Evolutionary conservation across 2,113 vertebrate species (phyloP), one percentile per base, ranked within the genome.

Genomic region (Microtus ochrogaster): DNA sequence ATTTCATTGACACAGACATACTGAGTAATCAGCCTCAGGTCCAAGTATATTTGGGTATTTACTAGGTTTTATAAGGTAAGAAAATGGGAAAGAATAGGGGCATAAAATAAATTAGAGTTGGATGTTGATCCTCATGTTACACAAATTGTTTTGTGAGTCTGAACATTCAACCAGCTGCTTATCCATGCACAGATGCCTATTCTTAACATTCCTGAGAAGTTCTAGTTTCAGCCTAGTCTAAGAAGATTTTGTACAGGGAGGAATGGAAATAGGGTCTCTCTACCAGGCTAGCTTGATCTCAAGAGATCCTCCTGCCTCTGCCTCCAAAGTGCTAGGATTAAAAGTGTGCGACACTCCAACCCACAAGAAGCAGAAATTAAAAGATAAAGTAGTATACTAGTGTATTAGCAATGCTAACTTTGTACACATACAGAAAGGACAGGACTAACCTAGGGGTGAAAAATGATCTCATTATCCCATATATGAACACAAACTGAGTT

Each of bases 1-100:
- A 97, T 98, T 98, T 98, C 97, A 98, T 95, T 98, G 98, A 98
- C 98, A 98, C 97, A 98, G 96, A 98, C 98, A 97, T 98, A 98
- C 97, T 98, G 97, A 97, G 97, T 98, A 98, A 98, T 97, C 97
- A 98, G 98, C 98, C 97, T 95, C 95, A 97, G 94, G 96, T 97
- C 97, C 82, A 97, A 98, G 97, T 90, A 97, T 97, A 72, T 98
- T 96, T 97, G 94, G 97, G 96, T 95, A 98, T 98, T 98, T 98
- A 98, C 97, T 97, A 96, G 98, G 94, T 97, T 98, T 95, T 97
- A 96, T 96, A 92, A 96, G 97, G 96, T 97, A 98, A 98, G 95
- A 96, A 98, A 97, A 89, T 98, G 91, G 94, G 97, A 83, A 61
- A 4, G 36, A 7, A 39, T 73, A 98, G 97, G 96, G 97, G 96